Evolutionary conservation across 1,140 invertebrate species (phyloP).

Genomic region (Drosophila sp.): DNA sequence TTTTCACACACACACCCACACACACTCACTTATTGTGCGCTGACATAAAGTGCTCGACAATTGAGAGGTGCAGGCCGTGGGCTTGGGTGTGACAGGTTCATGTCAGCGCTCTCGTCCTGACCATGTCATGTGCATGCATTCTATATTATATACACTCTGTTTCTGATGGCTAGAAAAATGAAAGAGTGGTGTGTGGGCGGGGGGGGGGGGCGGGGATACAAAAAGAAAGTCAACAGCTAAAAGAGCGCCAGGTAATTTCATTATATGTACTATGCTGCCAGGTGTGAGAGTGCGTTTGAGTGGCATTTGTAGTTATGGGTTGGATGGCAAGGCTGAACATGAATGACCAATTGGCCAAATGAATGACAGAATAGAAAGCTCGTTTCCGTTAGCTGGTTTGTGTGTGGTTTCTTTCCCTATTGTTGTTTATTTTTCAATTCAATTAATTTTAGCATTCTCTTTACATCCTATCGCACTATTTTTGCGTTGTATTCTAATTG

Average conservation of each 20-base stretch:
- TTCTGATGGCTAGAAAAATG: constrained; percentile 16
- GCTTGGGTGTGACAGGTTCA: constrained; percentile 30
- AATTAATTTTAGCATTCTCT: constrained; percentile 45
- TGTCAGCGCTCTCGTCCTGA: constrained; percentile 44
- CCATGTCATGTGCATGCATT: constrained; percentile 5
- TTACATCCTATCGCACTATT: constrained; percentile 1
- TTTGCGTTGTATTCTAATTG: constrained; percentile 51
- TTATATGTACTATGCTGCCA: constrained; percentile 59
- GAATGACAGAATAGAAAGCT: constrained; percentile 20
- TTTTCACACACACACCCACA: background rate
- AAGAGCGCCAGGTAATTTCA: constrained; percentile 68
- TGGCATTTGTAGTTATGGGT: background rate
- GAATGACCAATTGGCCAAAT: constrained; percentile 44
- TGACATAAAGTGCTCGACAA: constrained; percentile 50
- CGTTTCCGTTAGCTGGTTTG: constrained; percentile 20
- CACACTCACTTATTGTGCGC: constrained; percentile 15
- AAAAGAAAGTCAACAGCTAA: constrained; percentile 39
- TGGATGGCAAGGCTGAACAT: background rate
- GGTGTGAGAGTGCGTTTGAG: constrained; percentile 21
- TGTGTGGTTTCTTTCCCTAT: constrained; percentile 15
- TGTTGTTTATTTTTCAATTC: constrained; percentile 48
- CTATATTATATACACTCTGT: constrained; percentile 44
- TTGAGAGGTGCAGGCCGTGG: constrained; percentile 23
- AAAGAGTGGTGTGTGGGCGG: too few relatives aligned
- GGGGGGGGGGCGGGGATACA: constrained; percentile 24